A percentile compares a stretch with the other conserved stretches of the same genome.
phyloP scores from a whole-genome alignment of 1,140 invertebrate species.

The Rhopalosiphum maidis region DNA sequence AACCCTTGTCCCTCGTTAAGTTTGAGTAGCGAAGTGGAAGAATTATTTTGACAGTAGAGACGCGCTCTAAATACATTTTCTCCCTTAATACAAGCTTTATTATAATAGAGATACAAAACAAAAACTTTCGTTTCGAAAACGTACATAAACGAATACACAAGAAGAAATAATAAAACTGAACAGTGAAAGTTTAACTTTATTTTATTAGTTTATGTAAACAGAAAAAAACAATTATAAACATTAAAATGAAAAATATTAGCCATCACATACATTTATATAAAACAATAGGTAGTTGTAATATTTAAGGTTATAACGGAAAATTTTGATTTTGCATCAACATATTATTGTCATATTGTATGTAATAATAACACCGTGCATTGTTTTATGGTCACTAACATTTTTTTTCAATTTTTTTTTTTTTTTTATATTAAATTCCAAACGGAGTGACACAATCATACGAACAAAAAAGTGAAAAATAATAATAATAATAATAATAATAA shows the following conservation, averaged over 20 bases:
- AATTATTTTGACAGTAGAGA: constrained; percentile 40
- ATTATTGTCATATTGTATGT: background rate
- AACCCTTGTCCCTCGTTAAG: constrained; percentile 48
- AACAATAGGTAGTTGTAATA: background rate
- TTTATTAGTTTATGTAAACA: background rate
- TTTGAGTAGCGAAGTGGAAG: constrained; percentile 44
- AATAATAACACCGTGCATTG: background rate
- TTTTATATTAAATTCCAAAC: background rate
- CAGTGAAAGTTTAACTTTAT: constrained; percentile 22
- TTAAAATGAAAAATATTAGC: constrained; percentile 24
- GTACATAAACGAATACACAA: constrained; percentile 9
- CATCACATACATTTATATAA: background rate
- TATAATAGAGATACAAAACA: constrained; percentile 4
- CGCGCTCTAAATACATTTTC: constrained; percentile 38
- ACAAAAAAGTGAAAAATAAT: background rate
- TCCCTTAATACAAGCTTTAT: background rate
- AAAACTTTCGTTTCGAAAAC: constrained; percentile 19
- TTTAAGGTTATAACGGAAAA: background rate
- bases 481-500: background rate
- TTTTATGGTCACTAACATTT: background rate
- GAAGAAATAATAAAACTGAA: constrained; percentile 13
- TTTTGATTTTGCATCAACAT: background rate
- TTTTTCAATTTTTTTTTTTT: background rate
- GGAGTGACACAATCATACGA: background rate
- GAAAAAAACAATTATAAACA: constrained; percentile 32